Evolutionary conservation across 2,797 vertebrate genomes (phyloP), one percentile per base, ranked within the genome.

Genomic region (Cygnus olor): DNA sequence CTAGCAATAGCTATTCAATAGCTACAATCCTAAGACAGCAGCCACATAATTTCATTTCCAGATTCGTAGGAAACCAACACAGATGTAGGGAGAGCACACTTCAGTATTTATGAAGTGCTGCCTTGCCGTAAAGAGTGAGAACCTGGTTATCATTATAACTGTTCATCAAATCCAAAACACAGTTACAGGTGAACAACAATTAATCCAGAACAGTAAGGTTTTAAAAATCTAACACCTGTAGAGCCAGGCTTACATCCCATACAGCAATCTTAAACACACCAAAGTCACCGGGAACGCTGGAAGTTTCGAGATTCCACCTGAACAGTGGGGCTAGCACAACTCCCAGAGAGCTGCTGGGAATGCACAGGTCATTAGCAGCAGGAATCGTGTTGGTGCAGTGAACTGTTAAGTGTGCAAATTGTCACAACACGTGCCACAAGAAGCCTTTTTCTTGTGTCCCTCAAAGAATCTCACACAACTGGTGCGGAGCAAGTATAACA

Each of bases 121-220:
- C 25, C 22, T 88, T 90, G 83, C 69, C 63, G 40, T 81, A 80
- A 83, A 15, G 69, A 2, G 56, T 14, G 36, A 94, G 69, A 94
- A 91, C 28, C 91, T 95, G 90, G 70, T 58, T 91, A 79, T 73
- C 91, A 77, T 96, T 80, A 80, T n/a, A 92, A 70, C 88, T 80
- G 30, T 68, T 91, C 85, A 87, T 95, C 88, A 90, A 86, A 88
- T 66, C 38, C 70, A 76, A 86, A 74, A 49, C 19, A 34, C 56
- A 68, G 38, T 56, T 85, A 74, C 45, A 80, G 61, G 65, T 80
- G 79, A 88, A 51, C 9, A 68, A 27, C 36, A 85, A 86, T 77
- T 82, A 74, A 77, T 38, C 66, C 71, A 78, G 72, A 93, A 72
- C 17, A 70, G 10, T 5, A 49, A 7, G 4, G 17, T 64, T 69